A percentile compares a stretch with the other conserved stretches of the same genome.
These are phyloP conservation scores for Ageneiosus marmoratus DNA, from an alignment of 2,113 vertebrate species.

Conservation along the genomic window DNA sequence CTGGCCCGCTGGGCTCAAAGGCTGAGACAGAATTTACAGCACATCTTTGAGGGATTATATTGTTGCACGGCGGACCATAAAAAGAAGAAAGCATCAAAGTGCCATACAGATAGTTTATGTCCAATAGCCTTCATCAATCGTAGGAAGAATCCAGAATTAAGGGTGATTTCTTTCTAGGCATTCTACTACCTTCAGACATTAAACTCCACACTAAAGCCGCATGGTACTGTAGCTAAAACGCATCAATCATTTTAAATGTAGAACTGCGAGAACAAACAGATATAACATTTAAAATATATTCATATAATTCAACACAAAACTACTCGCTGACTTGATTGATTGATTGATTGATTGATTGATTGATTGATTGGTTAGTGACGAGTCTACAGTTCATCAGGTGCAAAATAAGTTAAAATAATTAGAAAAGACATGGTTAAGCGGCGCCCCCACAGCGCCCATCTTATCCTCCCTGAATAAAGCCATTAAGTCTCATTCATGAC, in stretches of 20 bases:
- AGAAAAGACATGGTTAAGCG: constrained; percentile 11
- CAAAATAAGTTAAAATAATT: constrained; percentile 33
- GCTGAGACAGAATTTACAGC: constrained; percentile 52
- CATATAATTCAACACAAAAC: too few relatives aligned
- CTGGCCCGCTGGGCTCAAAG: constrained; percentile 40
- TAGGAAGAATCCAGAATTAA: constrained; percentile 39
- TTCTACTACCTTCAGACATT: constrained; percentile 44
- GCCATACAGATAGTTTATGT: constrained; percentile 51
- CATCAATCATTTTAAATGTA: constrained; percentile 19
- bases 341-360: too few relatives aligned
- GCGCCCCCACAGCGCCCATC: constrained; percentile 13
- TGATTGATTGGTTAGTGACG: not conserved
- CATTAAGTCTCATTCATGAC: constrained; percentile 41
- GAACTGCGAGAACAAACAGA: constrained; percentile 8
- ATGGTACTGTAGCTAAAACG: constrained; percentile 25
- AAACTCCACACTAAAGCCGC: constrained; percentile 33
- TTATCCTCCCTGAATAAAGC: constrained; percentile 21
- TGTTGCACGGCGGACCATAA: constrained; percentile 48
- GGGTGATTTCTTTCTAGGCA: constrained; percentile 34
- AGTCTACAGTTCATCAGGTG: not conserved
- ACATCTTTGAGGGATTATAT: constrained; percentile 47
- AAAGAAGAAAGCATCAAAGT: constrained; percentile 51
- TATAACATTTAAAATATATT: too few relatives aligned
- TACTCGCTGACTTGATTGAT: too few relatives aligned
- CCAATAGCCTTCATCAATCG: constrained; percentile 44